Base-by-base conservation (phyloP, 2,113 vertebrate genomes). In the Rafetus swinhoei region DNA sequence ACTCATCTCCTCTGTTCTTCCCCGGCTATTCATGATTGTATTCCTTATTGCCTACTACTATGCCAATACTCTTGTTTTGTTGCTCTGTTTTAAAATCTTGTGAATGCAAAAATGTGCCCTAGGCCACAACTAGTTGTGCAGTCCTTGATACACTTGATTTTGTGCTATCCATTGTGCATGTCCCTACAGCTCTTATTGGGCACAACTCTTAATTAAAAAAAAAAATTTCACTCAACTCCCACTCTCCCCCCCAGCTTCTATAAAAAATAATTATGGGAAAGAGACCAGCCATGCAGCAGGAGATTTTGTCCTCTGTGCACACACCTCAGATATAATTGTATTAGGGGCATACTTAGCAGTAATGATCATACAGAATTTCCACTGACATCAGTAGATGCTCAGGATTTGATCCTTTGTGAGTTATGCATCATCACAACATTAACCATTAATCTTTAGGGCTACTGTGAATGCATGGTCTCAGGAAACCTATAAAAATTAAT, bases 301-400 rank as follows among this genome's bases (percentile, higher is more conserved):
- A 35, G 65, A 72, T 11, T 72, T 72, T 72, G 32, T 35, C n/a
- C n/a, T 35, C 65, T 35, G 21, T 15, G 9, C n/a, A 72, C n/a
- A 72, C 32, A 19, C 9, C 19, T 35, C 18, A 72, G 62, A n/a
- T 32, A 65, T n/a, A 39, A 35, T 45, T 12, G 35, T 21, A 35
- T 74, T 45, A 12, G 12, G 6, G 39, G 39, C 45, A 50, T 72
- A 16, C 65, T 24, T 11, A 50, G 5, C 22, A 5, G 22, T 45
- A 25, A 6, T 50, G 24, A 45, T 45, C 39, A 13, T 12, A 45
- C 74, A 50, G 14, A 69, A n/a, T 35, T 72, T 32, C 65, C 65
- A 50, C 25, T 77, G 21, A 50, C 22, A 45, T 25, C 0, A 0
- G 3, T 7, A 19, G 19, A 29, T 1, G 3, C 6, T 79, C 29